Conservation (phyloP, 2,797 vertebrate species). For the Hyperoplus immaculatus region DNA sequence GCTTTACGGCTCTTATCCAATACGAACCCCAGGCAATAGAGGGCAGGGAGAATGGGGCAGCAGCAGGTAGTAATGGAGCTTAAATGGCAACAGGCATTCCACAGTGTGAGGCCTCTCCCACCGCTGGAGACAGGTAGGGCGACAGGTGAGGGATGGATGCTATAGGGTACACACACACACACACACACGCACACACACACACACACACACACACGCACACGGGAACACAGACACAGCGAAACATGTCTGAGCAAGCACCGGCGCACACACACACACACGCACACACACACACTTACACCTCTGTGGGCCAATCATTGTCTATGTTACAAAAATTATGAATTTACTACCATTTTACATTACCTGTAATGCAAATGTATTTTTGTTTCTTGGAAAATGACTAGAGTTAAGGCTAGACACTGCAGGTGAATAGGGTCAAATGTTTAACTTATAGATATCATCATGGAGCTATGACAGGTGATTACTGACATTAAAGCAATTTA, state of each 20-base stretch:
- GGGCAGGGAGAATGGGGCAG: slow-evolving; percentile 81
- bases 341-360: background rate
- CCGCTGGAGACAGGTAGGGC: slow-evolving; percentile 65
- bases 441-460: too few relatives aligned
- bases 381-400: background rate
- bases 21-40: slow-evolving; percentile 90
- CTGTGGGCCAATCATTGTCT: background rate
- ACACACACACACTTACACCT: background rate
- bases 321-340: too few relatives aligned
- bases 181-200: slow-evolving; percentile 23
- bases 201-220: slow-evolving; percentile 9
- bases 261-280: background rate
- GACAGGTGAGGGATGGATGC: slow-evolving; percentile 69
- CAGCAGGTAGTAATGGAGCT: slow-evolving; percentile 91
- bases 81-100: slow-evolving; percentile 89
- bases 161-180: slow-evolving; percentile 37
- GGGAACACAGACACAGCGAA: slow-evolving; percentile 14
- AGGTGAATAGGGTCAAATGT: too few relatives aligned
- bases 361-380: background rate
- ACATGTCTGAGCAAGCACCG: slow-evolving; percentile 44
- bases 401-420: too few relatives aligned
- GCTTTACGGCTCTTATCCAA: slow-evolving; percentile 89
- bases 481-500: too few relatives aligned
- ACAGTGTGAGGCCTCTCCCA: slow-evolving; percentile 78
- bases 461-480: too few relatives aligned